phyloP scores from a whole-genome alignment of 2,797 vertebrate species.

The Choloepus didactylus region DNA sequence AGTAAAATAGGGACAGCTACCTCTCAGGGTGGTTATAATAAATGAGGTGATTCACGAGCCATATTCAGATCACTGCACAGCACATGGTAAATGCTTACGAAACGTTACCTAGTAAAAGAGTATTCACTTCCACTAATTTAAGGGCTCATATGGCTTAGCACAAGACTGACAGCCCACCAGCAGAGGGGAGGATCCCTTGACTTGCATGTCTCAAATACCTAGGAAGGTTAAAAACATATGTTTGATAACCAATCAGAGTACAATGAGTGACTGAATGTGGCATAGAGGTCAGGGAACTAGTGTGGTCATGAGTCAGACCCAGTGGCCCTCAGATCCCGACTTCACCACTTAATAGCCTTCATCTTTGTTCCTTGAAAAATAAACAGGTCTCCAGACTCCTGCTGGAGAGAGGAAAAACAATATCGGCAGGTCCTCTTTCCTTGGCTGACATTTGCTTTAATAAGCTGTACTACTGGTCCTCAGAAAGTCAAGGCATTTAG shows the following conservation, averaged over 20 bases:
- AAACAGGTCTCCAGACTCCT: background rate
- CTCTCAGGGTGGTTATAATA: background rate
- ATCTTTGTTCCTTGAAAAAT: constrained; percentile 47
- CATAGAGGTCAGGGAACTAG: background rate
- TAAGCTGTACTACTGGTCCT: background rate
- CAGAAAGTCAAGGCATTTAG: constrained; percentile 56
- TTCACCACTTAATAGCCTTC: background rate
- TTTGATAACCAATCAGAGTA: constrained; percentile 31
- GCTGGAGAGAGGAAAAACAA: background rate
- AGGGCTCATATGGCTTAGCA: background rate
- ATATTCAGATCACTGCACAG: background rate
- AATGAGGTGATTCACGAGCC: background rate
- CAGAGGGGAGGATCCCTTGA: background rate
- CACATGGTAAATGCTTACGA: background rate
- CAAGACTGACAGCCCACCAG: background rate
- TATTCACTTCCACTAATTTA: background rate
- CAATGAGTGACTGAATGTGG: background rate
- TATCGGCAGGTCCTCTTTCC: background rate
- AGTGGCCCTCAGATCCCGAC: background rate
- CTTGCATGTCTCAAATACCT: background rate
- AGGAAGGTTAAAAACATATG: background rate
- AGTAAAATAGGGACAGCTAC: background rate
- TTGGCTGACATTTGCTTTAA: constrained; percentile 68
- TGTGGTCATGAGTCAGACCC: background rate
- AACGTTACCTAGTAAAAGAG: background rate